Evolutionary conservation across 2,888 invertebrate species (phyloP).

Genomic region (Drosophila fulvimacula): DNA sequence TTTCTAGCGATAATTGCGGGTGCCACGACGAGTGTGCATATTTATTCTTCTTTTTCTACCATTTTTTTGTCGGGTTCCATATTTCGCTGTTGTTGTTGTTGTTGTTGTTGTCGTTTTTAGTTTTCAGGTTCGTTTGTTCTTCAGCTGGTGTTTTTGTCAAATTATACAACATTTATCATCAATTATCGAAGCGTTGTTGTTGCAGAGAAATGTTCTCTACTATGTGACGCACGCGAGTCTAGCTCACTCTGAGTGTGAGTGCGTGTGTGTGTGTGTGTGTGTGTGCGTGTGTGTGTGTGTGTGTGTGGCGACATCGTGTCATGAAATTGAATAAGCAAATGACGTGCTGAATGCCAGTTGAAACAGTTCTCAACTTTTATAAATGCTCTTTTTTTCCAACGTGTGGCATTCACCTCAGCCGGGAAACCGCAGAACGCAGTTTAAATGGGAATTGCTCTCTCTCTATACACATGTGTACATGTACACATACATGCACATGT

Average conservation of each 20-base stretch:
- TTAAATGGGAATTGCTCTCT: conserved; percentile 57
- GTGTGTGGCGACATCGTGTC: conserved; percentile 69
- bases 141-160: conserved; percentile 72
- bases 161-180: conserved; percentile 84
- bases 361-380: conserved; percentile 52
- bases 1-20: conserved; percentile 78
- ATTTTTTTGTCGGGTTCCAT: conserved; percentile 24
- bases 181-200: conserved; percentile 78
- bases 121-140: conserved; percentile 43
- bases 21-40: conserved; percentile 50
- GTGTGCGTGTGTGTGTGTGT: conserved; percentile 31
- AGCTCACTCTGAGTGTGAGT: conserved; percentile 11
- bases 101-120: conserved; percentile 11
- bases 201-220: conserved; percentile 68
- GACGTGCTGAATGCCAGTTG: conserved; percentile 83
- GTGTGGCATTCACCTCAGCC: conserved; percentile 63
- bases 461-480: not conserved
- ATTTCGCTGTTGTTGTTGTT: conserved; percentile 20
- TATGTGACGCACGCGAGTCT: conserved; percentile 74
- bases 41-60: conserved; percentile 13
- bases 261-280: conserved; percentile 29
- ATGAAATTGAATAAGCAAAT: conserved; percentile 82
- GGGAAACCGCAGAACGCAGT: conserved; percentile 74
- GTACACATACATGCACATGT: conserved; percentile 24
- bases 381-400: conserved; percentile 19